A percentile compares a stretch with the other conserved stretches of the same genome.
phyloP scores from a whole-genome alignment of 1,140 invertebrate genomes.

The Calephelis virginiensis region DNA sequence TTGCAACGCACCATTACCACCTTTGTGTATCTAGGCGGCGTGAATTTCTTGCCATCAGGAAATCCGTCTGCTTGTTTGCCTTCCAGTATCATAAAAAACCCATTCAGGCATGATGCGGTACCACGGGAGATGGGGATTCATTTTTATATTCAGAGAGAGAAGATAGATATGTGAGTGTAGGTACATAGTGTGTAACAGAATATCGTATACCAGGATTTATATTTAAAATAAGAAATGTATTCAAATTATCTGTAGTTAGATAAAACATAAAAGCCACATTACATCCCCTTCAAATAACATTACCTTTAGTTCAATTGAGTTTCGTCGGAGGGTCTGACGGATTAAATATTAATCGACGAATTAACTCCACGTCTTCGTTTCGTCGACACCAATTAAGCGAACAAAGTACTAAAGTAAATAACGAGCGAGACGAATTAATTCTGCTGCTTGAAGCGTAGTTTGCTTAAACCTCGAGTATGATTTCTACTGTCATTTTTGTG shows the following conservation, averaged over 20 bases:
- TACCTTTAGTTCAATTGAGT: slow-evolving; percentile 16
- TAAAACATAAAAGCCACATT: slow-evolving; percentile 16
- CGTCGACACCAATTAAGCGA: slow-evolving; percentile 67
- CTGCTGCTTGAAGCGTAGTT: slow-evolving; percentile 45
- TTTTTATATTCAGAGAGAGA: too few species aligned
- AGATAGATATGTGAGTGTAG: too few species aligned
- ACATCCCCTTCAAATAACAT: slow-evolving; percentile 11
- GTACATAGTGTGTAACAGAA: too few species aligned
- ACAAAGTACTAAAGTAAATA: slow-evolving; percentile 72
- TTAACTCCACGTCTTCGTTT: slow-evolving; percentile 60
- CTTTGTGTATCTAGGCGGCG: too few species aligned
- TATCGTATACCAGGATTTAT: too few species aligned
- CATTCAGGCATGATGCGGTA: too few species aligned
- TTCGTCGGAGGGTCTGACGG: slow-evolving; percentile 23
- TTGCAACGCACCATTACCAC: too few species aligned
- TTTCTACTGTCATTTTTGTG: background rate
- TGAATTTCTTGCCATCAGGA: too few species aligned
- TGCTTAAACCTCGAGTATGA: slow-evolving; percentile 47
- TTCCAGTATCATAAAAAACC: too few species aligned
- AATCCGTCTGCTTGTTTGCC: too few species aligned
- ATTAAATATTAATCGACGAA: slow-evolving; percentile 74
- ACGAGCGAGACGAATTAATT: slow-evolving; percentile 60
- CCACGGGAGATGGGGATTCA: too few species aligned
- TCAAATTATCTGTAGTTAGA: slow-evolving; percentile 1
- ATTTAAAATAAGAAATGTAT: slow-evolving; percentile 3